Conservation (phyloP, 1,140 invertebrate species). For the Parapsyche elsis region DNA sequence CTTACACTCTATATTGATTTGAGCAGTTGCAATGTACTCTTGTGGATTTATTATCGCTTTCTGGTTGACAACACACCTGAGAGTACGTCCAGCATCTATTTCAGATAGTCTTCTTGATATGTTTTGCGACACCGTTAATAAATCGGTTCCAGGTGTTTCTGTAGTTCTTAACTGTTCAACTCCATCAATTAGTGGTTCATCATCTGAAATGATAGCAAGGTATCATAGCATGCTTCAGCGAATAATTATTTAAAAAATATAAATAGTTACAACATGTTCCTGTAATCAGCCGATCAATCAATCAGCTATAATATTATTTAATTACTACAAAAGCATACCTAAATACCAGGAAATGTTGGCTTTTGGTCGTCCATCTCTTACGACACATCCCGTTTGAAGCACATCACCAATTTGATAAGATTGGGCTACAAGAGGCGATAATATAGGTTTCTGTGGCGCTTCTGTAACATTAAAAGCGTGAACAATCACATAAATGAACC, state of each 20-base stretch:
- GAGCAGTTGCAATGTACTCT: constrained; percentile 53
- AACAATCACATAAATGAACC: too few species aligned
- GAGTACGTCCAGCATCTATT: constrained; percentile 72
- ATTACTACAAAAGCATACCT: constrained; percentile 63
- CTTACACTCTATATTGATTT: constrained; percentile 74
- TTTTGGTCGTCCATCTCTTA: constrained; percentile 74
- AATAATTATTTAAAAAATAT: not conserved
- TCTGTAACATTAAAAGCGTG: constrained; percentile 13
- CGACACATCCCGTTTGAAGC: constrained; percentile 66
- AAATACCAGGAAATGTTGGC: constrained; percentile 78
- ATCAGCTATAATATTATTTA: not conserved
- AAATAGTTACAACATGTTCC: constrained; percentile 22
- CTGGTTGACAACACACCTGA: constrained; percentile 76
- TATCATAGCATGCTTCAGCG: too few species aligned
- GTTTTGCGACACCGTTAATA: constrained; percentile 73
- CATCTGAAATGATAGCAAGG: constrained; percentile 64
- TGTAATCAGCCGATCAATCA: not conserved
- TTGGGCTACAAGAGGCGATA: not conserved
- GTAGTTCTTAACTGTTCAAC: constrained; percentile 64
- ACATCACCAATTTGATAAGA: not conserved
- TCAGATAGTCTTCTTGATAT: constrained; percentile 70
- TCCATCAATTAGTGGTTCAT: constrained; percentile 70
- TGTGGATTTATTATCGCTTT: constrained; percentile 66
- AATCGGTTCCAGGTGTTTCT: constrained; percentile 63
- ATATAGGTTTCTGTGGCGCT: not conserved